These are phyloP conservation scores for Sparus aurata DNA, from an alignment of 2,797 vertebrate genomes.

Conservation along the genomic window DNA sequence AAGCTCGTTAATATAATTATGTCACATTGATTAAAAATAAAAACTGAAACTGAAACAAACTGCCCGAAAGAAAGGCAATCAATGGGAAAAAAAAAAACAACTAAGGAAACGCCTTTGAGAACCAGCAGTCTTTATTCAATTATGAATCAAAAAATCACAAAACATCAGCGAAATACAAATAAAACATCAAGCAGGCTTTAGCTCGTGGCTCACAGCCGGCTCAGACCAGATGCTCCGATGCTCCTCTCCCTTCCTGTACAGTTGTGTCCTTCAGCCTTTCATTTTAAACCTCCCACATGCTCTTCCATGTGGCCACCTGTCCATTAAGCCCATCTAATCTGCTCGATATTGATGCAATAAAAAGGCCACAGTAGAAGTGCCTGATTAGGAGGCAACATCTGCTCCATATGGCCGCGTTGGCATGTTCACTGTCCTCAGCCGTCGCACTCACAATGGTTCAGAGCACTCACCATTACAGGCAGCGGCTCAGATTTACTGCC, in stretches of 20 bases:
- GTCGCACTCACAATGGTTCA: neutral
- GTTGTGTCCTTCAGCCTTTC: neutral
- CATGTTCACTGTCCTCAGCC: neutral
- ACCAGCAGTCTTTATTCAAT: no score
- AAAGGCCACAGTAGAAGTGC: constrained; percentile 48
- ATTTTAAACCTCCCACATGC: constrained; percentile 30
- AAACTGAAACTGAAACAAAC: no score
- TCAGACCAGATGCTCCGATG: neutral
- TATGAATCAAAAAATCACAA: neutral
- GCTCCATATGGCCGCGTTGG: constrained; percentile 41
- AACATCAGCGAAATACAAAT: neutral
- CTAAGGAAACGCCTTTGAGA: no score
- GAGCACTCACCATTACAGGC: constrained; percentile 6
- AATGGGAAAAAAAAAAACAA: neutral
- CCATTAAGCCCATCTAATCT: constrained; percentile 65
- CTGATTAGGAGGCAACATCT: constrained; percentile 67
- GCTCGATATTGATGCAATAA: constrained; percentile 63
- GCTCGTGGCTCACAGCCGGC: neutral
- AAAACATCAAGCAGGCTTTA: no score
- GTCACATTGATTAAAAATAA: neutral
- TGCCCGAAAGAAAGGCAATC: neutral
- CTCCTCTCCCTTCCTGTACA: neutral
- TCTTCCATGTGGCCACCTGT: constrained; percentile 50
- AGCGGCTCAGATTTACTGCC: constrained; percentile 23
- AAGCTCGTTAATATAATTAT: neutral